These are phyloP conservation scores for Pseudococcus viburni DNA, from an alignment of 2,888 invertebrate genomes.

Conservation along the genomic window DNA sequence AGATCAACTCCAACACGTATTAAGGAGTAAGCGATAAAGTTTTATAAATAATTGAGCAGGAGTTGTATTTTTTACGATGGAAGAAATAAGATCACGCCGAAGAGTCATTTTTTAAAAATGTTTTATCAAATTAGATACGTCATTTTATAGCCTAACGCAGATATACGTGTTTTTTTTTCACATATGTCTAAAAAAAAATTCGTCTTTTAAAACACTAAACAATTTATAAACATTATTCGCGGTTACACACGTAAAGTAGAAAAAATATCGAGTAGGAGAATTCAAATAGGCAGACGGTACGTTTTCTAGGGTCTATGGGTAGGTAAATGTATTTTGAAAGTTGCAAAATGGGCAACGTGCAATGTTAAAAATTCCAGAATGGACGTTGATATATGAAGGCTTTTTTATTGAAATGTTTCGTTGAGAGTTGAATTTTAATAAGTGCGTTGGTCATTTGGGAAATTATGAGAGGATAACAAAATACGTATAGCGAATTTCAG, in stretches of 20 bases:
- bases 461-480: constrained; percentile 23
- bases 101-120: not conserved
- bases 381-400: constrained; percentile 21
- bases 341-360: not conserved
- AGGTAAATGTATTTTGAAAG: not conserved
- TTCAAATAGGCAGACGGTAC: too few relatives aligned
- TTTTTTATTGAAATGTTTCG: constrained; percentile 5
- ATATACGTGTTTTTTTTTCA: not conserved
- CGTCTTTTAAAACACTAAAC: not conserved
- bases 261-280: not conserved
- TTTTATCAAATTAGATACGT: constrained; percentile 2
- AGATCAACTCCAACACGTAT: constrained; percentile 85
- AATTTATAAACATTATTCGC: not conserved
- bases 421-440: constrained; percentile 30
- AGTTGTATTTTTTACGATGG: not conserved
- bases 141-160: not conserved
- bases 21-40: constrained; percentile 75
- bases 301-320: too few relatives aligned
- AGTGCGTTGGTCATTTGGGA: constrained; percentile 1
- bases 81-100: not conserved
- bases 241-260: not conserved
- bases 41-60: not conserved
- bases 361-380: not conserved
- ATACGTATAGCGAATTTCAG: not conserved
- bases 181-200: not conserved